Conservation (phyloP, 1,140 invertebrate species). For the Drosophila insularis region DNA sequence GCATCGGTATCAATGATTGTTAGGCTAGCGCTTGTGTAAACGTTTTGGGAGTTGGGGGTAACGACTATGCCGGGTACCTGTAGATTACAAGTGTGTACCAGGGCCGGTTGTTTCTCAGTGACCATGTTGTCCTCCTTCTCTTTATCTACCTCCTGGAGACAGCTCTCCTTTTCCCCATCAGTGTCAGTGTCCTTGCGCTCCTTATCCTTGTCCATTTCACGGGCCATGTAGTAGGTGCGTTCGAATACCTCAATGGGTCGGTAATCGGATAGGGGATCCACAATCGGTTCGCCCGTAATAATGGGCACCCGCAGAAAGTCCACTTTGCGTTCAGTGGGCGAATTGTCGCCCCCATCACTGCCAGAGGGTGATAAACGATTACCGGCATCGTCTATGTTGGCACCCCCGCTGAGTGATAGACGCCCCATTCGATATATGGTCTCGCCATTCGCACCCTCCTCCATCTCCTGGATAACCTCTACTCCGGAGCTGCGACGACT, state of each 20-base stretch:
- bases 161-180: background rate
- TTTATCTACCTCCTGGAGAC: background rate
- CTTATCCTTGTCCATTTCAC: conserved; percentile 60
- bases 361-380: conserved; percentile 64
- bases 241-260: conserved; percentile 81
- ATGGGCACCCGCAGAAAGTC: conserved; percentile 77
- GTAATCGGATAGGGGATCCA: conserved; percentile 73
- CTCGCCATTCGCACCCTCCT: conserved; percentile 68
- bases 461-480: conserved; percentile 82
- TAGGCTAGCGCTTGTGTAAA: conserved; percentile 82
- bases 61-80: conserved; percentile 79
- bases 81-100: conserved; percentile 73
- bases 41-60: conserved; percentile 75
- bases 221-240: conserved; percentile 75
- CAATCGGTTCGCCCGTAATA: conserved; percentile 61
- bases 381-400: conserved; percentile 71
- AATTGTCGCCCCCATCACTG: conserved; percentile 50
- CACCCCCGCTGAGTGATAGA: conserved; percentile 69
- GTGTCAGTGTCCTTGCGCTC: conserved; percentile 23
- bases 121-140: conserved; percentile 37
- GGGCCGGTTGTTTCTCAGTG: conserved; percentile 48
- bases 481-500: conserved; percentile 87
- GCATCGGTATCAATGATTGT: conserved; percentile 86
- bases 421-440: conserved; percentile 66
- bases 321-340: conserved; percentile 66